These are phyloP conservation scores for Engystomops pustulosus DNA, from an alignment of 2,113 vertebrate genomes.

Conservation along the genomic window DNA sequence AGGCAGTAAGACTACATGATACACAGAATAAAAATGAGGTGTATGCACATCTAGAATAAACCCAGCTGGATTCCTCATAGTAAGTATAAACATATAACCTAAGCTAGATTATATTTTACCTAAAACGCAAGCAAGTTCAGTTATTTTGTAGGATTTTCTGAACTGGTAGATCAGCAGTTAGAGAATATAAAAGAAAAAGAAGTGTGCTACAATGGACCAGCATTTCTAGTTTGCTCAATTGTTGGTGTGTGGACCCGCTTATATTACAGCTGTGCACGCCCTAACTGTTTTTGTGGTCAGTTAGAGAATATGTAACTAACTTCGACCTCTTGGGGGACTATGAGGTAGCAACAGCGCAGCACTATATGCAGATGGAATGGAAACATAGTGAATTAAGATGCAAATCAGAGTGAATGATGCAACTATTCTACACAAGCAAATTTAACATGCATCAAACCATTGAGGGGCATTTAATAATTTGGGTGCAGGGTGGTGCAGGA, in stretches of 20 bases:
- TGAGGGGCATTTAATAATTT: no score
- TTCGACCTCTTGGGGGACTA: background rate
- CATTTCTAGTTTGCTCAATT: no score
- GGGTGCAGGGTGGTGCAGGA: no score
- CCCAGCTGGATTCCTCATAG: background rate
- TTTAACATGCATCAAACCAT: no score
- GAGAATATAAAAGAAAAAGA: no score
- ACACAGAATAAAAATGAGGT: conserved; percentile 50
- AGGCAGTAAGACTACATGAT: conserved; percentile 39
- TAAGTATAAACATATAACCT: background rate
- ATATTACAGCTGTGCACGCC: no score
- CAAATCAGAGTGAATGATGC: no score
- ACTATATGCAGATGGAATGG: background rate
- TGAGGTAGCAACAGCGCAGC: background rate
- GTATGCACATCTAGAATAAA: conserved; percentile 21
- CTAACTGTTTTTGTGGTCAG: no score
- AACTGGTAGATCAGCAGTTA: background rate
- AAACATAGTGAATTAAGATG: background rate
- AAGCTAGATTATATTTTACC: background rate
- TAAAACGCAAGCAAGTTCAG: background rate
- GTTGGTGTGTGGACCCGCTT: no score
- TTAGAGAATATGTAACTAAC: background rate
- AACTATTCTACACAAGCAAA: no score
- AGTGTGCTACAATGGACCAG: no score
- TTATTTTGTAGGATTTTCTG: background rate